A percentile compares a stretch with the other conserved stretches of the same genome.
Conservation (phyloP, 2,797 vertebrate genomes). For the Esox masquinongy region DNA sequence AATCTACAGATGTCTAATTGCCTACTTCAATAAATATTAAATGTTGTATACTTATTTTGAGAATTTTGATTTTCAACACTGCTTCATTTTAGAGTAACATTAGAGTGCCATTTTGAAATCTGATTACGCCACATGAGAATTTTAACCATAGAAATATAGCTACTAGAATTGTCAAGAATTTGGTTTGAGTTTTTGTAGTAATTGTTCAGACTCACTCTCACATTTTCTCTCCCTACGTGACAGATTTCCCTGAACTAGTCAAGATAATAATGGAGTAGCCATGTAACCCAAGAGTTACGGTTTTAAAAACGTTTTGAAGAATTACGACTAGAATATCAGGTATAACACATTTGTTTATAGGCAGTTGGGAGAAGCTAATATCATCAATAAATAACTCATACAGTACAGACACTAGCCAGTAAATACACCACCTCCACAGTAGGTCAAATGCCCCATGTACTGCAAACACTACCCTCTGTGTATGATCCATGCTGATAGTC, state of each 20-base stretch:
- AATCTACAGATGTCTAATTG: no score
- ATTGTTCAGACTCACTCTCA: no score
- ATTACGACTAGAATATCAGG: neutral
- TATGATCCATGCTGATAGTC: neutral
- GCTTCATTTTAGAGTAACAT: no score
- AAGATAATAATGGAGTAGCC: conserved; percentile 42
- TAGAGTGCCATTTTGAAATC: no score
- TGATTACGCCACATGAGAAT: no score
- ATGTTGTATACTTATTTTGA: no score
- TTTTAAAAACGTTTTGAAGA: neutral
- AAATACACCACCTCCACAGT: conserved; percentile 4
- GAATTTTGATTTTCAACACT: no score
- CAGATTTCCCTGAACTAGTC: conserved; percentile 32
- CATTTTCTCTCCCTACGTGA: neutral
- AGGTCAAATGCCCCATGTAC: neutral
- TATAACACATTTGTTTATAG: neutral
- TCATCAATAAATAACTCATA: neutral
- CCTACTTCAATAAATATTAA: no score
- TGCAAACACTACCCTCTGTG: neutral
- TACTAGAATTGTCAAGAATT: no score
- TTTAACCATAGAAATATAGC: no score
- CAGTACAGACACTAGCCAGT: neutral
- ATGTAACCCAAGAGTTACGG: conserved; percentile 11
- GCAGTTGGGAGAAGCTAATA: neutral
- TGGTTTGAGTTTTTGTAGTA: no score